A percentile compares a stretch with the other conserved stretches of the same genome.
These are phyloP conservation scores for Drosophila mimica DNA, from an alignment of 2,888 invertebrate species.

Conservation along the genomic window DNA sequence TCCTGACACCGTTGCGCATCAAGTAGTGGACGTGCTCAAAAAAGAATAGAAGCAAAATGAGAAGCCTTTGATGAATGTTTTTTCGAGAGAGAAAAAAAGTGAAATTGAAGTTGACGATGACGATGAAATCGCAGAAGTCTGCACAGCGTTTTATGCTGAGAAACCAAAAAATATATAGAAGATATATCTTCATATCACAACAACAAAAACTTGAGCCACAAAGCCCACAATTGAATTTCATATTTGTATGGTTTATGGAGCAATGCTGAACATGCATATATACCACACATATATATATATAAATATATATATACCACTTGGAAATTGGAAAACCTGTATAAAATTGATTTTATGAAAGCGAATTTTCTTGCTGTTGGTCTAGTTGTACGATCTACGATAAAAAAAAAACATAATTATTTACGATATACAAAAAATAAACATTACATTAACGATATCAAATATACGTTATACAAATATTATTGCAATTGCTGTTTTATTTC, in stretches of 20 bases:
- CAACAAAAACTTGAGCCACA: conserved; percentile 53
- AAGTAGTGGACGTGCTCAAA: conserved; percentile 74
- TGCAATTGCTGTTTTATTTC: conserved; percentile 67
- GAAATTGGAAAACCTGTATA: conserved; percentile 61
- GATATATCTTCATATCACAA: conserved; percentile 56
- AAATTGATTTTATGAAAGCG: conserved; percentile 72
- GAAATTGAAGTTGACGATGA: conserved; percentile 48
- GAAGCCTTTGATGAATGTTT: conserved; percentile 50
- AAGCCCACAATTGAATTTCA: conserved; percentile 46
- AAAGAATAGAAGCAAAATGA: not conserved
- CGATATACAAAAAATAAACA: conserved; percentile 55
- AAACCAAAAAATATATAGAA: conserved; percentile 55
- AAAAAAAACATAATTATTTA: conserved; percentile 39
- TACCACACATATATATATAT: not conserved
- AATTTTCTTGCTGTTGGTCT: conserved; percentile 81
- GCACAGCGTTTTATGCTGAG: conserved; percentile 76
- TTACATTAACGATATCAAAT: conserved; percentile 67
- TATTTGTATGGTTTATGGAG: conserved; percentile 32
- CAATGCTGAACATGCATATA: conserved; percentile 34
- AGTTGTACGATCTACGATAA: conserved; percentile 68
- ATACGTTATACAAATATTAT: conserved; percentile 56
- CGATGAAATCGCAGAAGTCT: conserved; percentile 43
- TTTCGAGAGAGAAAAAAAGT: conserved; percentile 36
- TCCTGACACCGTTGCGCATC: conserved; percentile 81
- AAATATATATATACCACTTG: conserved; percentile 41